phyloP scores from a whole-genome alignment of 2,888 invertebrate species.

The Pristionchus fissidentatus region DNA sequence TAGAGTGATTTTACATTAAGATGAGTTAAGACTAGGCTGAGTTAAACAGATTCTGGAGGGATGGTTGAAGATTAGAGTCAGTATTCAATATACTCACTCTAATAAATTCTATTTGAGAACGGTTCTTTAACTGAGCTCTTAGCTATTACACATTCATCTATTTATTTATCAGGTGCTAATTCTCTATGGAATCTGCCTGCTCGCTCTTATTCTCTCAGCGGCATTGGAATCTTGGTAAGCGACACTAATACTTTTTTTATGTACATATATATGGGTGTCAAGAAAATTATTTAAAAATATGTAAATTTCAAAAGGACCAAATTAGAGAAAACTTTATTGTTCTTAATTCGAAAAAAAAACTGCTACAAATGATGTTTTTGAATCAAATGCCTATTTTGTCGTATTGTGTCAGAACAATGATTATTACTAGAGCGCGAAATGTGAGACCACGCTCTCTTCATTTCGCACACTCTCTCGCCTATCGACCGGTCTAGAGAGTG shows the following conservation, averaged over 20 bases:
- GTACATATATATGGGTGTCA: background rate
- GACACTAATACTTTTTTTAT: background rate
- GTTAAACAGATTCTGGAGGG: background rate
- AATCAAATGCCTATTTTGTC: too few species aligned
- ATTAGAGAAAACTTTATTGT: too few species aligned
- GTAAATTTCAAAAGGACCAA: too few species aligned
- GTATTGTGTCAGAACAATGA: too few species aligned
- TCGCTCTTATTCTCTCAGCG: conserved; percentile 33
- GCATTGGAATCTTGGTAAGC: conserved; percentile 43
- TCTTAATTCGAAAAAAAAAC: background rate
- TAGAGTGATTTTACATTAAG: background rate
- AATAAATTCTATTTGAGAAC: background rate
- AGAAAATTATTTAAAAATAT: too few species aligned
- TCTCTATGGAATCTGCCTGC: conserved; percentile 43
- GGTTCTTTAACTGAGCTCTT: too few species aligned
- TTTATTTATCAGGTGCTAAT: conserved; percentile 11
- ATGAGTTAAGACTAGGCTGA: background rate
- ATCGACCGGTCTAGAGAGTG: too few species aligned
- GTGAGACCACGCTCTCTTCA: too few species aligned
- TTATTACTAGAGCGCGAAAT: too few species aligned
- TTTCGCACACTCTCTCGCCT: too few species aligned
- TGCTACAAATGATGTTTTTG: background rate
- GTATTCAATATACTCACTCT: background rate
- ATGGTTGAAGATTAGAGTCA: background rate
- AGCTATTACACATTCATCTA: too few species aligned